These are phyloP conservation scores for Microplitis mediator DNA, from an alignment of 1,140 invertebrate genomes.

Conservation along the genomic window DNA sequence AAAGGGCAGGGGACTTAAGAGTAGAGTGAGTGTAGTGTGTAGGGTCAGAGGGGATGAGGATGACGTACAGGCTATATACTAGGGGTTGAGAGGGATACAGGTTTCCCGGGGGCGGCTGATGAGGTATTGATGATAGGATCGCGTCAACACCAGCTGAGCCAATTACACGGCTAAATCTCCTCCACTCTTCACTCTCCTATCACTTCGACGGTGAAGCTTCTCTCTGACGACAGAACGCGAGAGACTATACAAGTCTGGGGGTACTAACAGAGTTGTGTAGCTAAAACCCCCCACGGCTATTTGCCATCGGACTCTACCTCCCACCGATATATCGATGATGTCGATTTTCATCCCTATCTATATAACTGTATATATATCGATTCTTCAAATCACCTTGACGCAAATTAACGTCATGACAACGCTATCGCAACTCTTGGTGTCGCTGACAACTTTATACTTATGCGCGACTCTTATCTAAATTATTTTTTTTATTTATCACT, in stretches of 20 bases:
- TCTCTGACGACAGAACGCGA: background rate
- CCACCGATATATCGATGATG: background rate
- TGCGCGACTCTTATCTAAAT: background rate
- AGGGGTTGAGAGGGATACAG: slow-evolving; percentile 48
- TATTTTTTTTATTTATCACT: too few species aligned
- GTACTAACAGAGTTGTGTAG: background rate
- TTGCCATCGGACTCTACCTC: background rate
- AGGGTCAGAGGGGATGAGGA: slow-evolving; percentile 21
- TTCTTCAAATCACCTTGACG: background rate
- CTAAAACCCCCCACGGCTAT: slow-evolving; percentile 8
- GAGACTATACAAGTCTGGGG: too few species aligned
- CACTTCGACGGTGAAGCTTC: background rate
- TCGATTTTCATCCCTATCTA: background rate
- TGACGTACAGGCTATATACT: background rate
- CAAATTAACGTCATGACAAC: background rate
- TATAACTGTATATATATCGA: background rate
- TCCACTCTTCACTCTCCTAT: slow-evolving; percentile 28
- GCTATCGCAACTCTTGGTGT: background rate
- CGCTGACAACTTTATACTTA: too few species aligned
- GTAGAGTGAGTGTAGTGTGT: slow-evolving; percentile 15
- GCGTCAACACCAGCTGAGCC: slow-evolving; percentile 65
- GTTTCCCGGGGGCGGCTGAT: slow-evolving; percentile 59
- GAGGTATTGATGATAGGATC: slow-evolving; percentile 64
- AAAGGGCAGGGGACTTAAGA: slow-evolving; percentile 29
- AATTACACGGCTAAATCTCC: slow-evolving; percentile 63